Evolutionary conservation across 1,140 invertebrate genomes (phyloP).

Genomic region (Thereuonema tuberculata): DNA sequence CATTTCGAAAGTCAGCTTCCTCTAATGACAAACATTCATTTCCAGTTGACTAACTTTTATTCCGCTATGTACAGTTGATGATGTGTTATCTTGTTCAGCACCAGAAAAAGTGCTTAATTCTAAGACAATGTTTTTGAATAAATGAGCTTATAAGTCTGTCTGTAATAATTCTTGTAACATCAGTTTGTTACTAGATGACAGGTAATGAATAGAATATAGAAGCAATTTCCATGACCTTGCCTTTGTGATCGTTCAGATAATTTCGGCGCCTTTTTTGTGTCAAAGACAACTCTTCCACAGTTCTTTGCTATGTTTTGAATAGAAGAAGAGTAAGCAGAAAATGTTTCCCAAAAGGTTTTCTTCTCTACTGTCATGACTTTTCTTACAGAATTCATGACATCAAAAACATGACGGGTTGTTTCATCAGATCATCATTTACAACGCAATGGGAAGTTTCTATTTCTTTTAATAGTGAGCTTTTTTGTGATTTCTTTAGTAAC

Average conservation of each 20-base stretch:
- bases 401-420: neutral
- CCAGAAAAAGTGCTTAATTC: too few species aligned
- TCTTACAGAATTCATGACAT: too few species aligned
- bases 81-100: too few species aligned
- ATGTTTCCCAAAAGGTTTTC: too few species aligned
- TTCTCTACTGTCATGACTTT: neutral
- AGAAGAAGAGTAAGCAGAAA: neutral
- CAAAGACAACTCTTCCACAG: neutral
- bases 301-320: neutral
- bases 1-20: too few species aligned
- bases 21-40: too few species aligned
- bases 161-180: neutral
- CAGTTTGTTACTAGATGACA: neutral
- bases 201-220: neutral
- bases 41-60: neutral
- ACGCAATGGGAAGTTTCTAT: too few species aligned
- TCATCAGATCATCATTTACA: neutral
- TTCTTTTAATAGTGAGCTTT: slow-evolving; percentile 5
- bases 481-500: neutral
- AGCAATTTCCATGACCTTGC: neutral
- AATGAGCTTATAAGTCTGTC: neutral
- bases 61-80: too few species aligned
- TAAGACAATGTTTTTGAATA: neutral
- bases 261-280: neutral
- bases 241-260: neutral